Base-by-base conservation (phyloP, 2,888 invertebrate genomes). In the Eurytoma californica region DNA sequence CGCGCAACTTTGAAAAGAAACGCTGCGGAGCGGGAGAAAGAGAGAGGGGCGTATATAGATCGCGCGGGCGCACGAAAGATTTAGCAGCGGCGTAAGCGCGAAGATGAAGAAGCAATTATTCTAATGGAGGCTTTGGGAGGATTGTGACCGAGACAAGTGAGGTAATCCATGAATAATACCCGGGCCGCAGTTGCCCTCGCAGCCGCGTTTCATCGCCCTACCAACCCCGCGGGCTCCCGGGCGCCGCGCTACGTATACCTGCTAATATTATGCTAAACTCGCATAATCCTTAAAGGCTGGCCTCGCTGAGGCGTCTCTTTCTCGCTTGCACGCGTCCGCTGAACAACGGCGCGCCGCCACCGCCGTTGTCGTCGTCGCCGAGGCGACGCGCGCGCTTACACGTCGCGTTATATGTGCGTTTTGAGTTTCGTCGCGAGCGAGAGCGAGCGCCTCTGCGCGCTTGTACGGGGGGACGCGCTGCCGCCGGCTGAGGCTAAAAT, bases 71-170 rank as follows among this genome's bases (percentile, higher is more conserved):
- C 51, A 75, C 73, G 77, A 80, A 81, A 79, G 80, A 74, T 75
- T 77, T 82, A 82, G 83, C 83, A 83, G 83, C 83, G 82, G 85
- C 86, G 83, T 86, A 86, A 88, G 87, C 86, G 86, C 85, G 87
- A 89, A 89, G 88, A 89, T 89, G 89, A 89, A 88, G 88, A 88
- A 89, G 89, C 89, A 89, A 89, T 89, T 89, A 89, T 89, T 88
- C 88, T 89, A 89, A 89, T 89, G 89, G 88, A 88, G 86, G 88
- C 86, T 86, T 87, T 86, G 86, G 86, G 85, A 85, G 88, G 87
- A 87, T 87, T 86, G 87, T 87, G 88, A 85, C 84, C 83, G 86
- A 87, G 89, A 88, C 89, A 89, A 89, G 88, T 89, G 87, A 87
- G 88, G 89, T 89, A 89, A 89, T 89, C 89, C 88, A 88, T 89